Evolutionary conservation across 2,888 invertebrate species (phyloP), one percentile per base, ranked within the genome.

Genomic region (Drosophila kokeensis): DNA sequence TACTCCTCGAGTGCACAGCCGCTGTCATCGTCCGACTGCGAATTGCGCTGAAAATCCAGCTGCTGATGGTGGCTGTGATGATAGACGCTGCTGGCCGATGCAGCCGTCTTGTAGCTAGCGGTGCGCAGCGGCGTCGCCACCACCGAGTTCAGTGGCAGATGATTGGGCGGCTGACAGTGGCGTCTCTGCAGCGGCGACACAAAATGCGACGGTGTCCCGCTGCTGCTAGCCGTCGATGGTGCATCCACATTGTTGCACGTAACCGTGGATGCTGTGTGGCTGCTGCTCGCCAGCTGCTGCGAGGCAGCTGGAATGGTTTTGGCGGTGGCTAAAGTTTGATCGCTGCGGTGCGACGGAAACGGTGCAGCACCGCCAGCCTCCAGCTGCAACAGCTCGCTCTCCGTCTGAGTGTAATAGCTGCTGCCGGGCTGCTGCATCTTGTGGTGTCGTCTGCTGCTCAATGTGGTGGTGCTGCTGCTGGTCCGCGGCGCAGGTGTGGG

Each of bases 1-100:
- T 99, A 99, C 93, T 99, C 99, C 93, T 99, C 99, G 79, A 99
- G 94, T 29, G 99, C 99, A 93, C 99, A 99, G 13, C 99, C 99
- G 63, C 98, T 98, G 94, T 99, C 99, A 92, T 99, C 99, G 93
- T 99, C 99, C 76, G 98, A 98, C 93, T 98, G 98, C 57, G 98
- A 97, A 91, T 97, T 97, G 73, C 97, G 93, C 91, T 97, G 97
- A 66, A 96, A 96, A 91, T 97, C 96, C 75, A 93, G 91, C 59
- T 94, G 93, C 69, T 92, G 92, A 72, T 94, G 93, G 69, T 92
- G 92, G 73, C 91, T 92, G 64, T 92, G 92, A 61, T 87, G 82
- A 50, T 79, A 84, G 61, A 81, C 81, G 30, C 90, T 87, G 30
- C 89, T 87, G 57, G 88, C 82, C n/a, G 85, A 73, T 5, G 91